Base-by-base conservation (phyloP, 2,113 vertebrate genomes). In the Solenodon paradoxus region DNA sequence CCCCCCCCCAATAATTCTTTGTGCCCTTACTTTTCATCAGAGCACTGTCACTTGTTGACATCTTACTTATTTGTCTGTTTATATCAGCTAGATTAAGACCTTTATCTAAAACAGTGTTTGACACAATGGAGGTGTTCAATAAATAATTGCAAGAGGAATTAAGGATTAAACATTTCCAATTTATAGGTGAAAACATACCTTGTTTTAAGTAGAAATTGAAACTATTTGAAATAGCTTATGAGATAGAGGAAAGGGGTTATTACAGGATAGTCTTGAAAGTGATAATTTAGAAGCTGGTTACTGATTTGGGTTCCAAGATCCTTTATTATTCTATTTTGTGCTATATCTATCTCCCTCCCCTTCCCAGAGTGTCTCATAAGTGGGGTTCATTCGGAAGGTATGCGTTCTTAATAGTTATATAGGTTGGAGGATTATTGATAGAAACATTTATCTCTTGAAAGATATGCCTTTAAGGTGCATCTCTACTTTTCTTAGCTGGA, bases 401-500 rank as follows among this genome's bases (percentile, higher is more conserved):
- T 71, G 28, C 49, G 51, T 79, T 83, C n/a, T 88, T 42, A 35
- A 49, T 15, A 71, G 5, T 92, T 81, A 77, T 92, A 42, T 55
- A 85, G 19, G 20, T 53, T 75, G 79, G 63, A 84, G 61, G 92
- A 59, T 86, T 68, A 16, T 45, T 74, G n/a, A 38, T 72, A 82
- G 51, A 47, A 53, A 22, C 66, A 45, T 61, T 93, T 80, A n/a
- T n/a, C 13, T 88, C 45, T 64, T 57, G 59, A 88, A 94, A 88
- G 55, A 40, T 40, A 53, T 3, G 49, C 13, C 9, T 86, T 87
- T 96, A 93, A 97, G 74, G 88, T 82, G 19, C 11, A 53, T 85
- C 94, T 84, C 63, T 92, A 0, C 89, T 71, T 93, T 80, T 96
- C 63, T 90, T 98, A 99, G 99, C 98, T 99, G 98, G 99, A 99